These are phyloP conservation scores for Campoletis raptor DNA, from an alignment of 2,888 invertebrate genomes.

Conservation along the genomic window DNA sequence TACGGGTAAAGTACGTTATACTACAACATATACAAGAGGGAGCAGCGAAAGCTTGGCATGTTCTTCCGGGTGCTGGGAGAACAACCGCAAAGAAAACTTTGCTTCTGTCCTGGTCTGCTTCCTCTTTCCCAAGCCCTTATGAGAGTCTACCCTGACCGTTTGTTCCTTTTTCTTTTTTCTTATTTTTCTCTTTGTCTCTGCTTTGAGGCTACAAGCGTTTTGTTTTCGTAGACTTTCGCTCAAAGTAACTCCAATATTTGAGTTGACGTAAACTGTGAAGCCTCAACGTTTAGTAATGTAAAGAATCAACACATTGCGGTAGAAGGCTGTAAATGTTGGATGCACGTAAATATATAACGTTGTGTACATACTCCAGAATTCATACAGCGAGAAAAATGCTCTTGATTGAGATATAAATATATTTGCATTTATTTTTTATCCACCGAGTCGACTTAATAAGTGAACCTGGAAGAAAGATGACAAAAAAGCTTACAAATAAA, in stretches of 20 bases:
- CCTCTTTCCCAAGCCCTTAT: slow-evolving; percentile 12
- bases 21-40: slow-evolving; percentile 11
- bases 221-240: slow-evolving; percentile 8
- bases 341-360: neutral
- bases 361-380: neutral
- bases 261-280: slow-evolving; percentile 9
- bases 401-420: neutral
- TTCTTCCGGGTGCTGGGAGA: slow-evolving; percentile 50
- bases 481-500: neutral
- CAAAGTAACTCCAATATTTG: slow-evolving; percentile 13
- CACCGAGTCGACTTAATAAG: neutral
- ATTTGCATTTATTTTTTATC: neutral
- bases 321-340: neutral
- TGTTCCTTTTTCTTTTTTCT: neutral
- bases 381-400: neutral
- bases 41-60: slow-evolving; percentile 10
- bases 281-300: slow-evolving; percentile 14
- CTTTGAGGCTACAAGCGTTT: slow-evolving; percentile 40
- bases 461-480: neutral
- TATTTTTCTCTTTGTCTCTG: neutral
- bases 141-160: slow-evolving; percentile 29
- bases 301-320: slow-evolving; percentile 1
- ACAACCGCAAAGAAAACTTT: slow-evolving; percentile 60
- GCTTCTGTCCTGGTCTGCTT: slow-evolving; percentile 28
- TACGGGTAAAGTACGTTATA: slow-evolving; percentile 26